Base-by-base conservation (phyloP, 2,113 vertebrate genomes). In the Orthonyx spaldingii region DNA sequence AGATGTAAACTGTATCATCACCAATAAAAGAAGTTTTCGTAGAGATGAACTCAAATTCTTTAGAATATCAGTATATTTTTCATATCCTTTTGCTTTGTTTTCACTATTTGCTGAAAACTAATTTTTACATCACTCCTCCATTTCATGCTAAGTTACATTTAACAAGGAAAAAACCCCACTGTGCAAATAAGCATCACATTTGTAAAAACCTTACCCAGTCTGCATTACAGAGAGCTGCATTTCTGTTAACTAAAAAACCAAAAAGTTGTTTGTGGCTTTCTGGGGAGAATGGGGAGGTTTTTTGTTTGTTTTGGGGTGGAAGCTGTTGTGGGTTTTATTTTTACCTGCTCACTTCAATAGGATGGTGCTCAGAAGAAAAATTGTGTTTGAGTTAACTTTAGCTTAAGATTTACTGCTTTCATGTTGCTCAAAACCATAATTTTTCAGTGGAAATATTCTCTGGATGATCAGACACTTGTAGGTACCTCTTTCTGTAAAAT, bases 211-310 rank as follows among this genome's bases (percentile, higher is more conserved):
- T 50, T 66, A 17, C 17, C 30, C 6, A 23, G 27, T 22, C 27
- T 87, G 5, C 28, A 57, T 33, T 61, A 32, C 6, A 59, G 16
- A 61, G 3, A 50, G 5, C 10, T 64, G 15, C 10, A 55, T 52
- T 80, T 28, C 17, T 75, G 12, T 20, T 35, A 42, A 32, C 37
- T 15, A 52, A 52, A 42, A 8, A 21, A 20, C 7, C 24, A 33
- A 24, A 28, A 6, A 4, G 26, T 2, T 4, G 4, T 20, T 22
- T 30, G 28, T 7, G 16, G 3, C 2, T 47, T 69, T 22, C n/a
- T 16, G 1, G 8, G 23, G n/a, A n/a, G n/a, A n/a, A n/a, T n/a
- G n/a, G n/a, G n/a, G n/a, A n/a, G n/a, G n/a, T n/a, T n/a, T n/a
- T 42, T 44, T 47, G 4, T 28, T 76, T 63, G 4, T 4, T 26